A percentile compares a stretch with the other conserved stretches of the same genome.
Conservation (phyloP, 2,888 invertebrate genomes). For the Calliopum simillimum region DNA sequence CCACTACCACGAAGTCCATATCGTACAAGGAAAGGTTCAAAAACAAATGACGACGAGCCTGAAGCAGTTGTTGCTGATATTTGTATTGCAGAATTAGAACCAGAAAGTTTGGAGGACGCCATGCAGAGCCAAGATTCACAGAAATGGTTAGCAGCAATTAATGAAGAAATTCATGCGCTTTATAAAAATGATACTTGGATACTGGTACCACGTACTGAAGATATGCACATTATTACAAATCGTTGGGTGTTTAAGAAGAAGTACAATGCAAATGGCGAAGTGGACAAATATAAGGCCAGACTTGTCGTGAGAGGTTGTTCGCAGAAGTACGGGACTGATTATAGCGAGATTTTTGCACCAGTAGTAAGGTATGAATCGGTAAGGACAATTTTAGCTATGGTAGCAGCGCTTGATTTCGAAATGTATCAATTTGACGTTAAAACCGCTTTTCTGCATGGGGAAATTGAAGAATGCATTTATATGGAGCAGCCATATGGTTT, state of each 20-base stretch:
- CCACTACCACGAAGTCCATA: conserved; percentile 29
- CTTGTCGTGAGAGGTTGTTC: conserved; percentile 41
- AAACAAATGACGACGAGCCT: not conserved
- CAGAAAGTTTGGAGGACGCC: conserved; percentile 27
- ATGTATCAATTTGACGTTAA: conserved; percentile 46
- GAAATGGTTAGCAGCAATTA: conserved; percentile 29
- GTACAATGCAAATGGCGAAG: conserved; percentile 34
- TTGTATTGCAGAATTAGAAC: conserved; percentile 16
- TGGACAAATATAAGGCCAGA: conserved; percentile 36
- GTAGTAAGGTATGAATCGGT: conserved; percentile 44
- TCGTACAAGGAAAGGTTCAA: conserved; percentile 14
- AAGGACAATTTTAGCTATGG: conserved; percentile 40
- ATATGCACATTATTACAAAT: conserved; percentile 31
- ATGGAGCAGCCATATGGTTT: not conserved
- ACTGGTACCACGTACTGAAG: conserved; percentile 22
- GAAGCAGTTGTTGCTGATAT: conserved; percentile 12
- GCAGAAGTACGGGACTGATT: conserved; percentile 45
- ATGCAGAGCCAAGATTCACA: conserved; percentile 9
- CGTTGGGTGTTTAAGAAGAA: conserved; percentile 43
- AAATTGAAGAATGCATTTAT: not conserved
- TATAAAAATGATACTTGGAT: conserved; percentile 26
- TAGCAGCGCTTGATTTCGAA: conserved; percentile 37
- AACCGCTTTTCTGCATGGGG: conserved; percentile 46
- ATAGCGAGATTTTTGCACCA: conserved; percentile 45
- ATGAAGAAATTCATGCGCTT: conserved; percentile 31